Evolutionary conservation across 1,140 invertebrate species (phyloP), one percentile per base, ranked within the genome.

Genomic region (Macrosteles quadrilineatus): DNA sequence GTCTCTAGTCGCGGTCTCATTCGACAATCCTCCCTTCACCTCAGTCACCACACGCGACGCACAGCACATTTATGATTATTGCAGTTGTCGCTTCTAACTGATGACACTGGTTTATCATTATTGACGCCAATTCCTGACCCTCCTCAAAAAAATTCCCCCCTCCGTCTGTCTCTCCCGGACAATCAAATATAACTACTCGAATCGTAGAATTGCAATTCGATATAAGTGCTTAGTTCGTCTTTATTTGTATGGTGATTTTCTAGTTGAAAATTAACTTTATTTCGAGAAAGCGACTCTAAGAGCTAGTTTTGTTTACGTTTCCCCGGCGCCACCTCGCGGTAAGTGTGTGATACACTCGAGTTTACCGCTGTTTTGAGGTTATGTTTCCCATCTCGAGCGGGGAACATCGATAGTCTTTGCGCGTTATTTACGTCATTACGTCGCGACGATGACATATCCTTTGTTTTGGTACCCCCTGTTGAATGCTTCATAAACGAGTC

Each of bases 381-480:
- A 68, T 68, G 64, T 47, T 55, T 32, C 17, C 36, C n/a, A 50
- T 31, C 67, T 55, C 57, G 40, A 29, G 19, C n/a, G 53, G 68
- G 63, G 53, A 70, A 69, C 62, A 70, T 30, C 47, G 45, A 30
- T 32, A 64, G 19, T 59, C 21, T 59, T 59, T 50, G 12, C 55
- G 55, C 55, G 55, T 59, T 59, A 59, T 59, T 59, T 40, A 64
- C 59, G 65, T 67, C 65, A 67, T 53, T 53, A 53, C 64, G 65
- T 66, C 70, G 50, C 47, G 63, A 62, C 59, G 64, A 69, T 74
- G 73, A 73, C 71, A 73, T 73, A 73, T 73, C 73, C 71, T 73
- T 73, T 73, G 73, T 73, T 73, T 73, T 69, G 70, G 67, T 66
- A 43, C 23, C 59, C 72, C 70, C 68, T 73, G 73, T 73, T 73